Evolutionary conservation across 37 sponge, comb jelly and placozoan genomes (phyloP).

Genomic region (Halisarca cf. caerulea): DNA sequence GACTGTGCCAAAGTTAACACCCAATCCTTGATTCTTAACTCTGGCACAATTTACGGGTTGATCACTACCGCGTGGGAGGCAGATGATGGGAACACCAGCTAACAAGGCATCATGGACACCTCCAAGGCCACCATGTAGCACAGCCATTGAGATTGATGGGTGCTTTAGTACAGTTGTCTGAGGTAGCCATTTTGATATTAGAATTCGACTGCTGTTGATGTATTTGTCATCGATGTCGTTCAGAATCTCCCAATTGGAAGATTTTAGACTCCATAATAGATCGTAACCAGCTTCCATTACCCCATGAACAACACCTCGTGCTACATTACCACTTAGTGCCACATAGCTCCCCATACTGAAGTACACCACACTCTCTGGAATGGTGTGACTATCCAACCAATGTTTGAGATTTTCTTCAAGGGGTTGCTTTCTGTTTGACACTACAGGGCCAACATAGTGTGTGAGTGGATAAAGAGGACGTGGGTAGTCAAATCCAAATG

Average conservation of each 20-base stretch:
- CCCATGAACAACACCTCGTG: neutral
- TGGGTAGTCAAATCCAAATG: conserved; percentile 32
- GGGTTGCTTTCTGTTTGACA: neutral
- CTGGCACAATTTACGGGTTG: conserved; percentile 19
- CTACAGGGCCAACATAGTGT: conserved; percentile 32
- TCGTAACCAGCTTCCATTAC: neutral
- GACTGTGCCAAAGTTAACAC: neutral
- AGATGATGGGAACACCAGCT: conserved; percentile 31
- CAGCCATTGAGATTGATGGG: conserved; percentile 11
- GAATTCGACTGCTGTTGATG: neutral
- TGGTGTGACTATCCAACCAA: conserved; percentile 23
- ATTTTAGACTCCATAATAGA: conserved; percentile 22
- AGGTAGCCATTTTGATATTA: conserved; percentile 14
- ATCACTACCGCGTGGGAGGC: conserved; percentile 5
- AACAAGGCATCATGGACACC: conserved; percentile 36
- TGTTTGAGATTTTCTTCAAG: neutral
- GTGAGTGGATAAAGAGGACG: conserved; percentile 10
- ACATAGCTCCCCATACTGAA: conserved; percentile 33
- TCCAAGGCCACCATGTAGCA: conserved; percentile 37
- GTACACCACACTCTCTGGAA: conserved; percentile 16
- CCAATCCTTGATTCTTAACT: conserved; percentile 14
- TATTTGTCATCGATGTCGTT: neutral
- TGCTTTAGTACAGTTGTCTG: conserved; percentile 34
- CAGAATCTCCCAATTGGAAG: neutral
- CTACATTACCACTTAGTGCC: neutral